These are phyloP conservation scores for Lydus trimaculatus DNA, from an alignment of 2,888 invertebrate genomes.

Conservation along the genomic window DNA sequence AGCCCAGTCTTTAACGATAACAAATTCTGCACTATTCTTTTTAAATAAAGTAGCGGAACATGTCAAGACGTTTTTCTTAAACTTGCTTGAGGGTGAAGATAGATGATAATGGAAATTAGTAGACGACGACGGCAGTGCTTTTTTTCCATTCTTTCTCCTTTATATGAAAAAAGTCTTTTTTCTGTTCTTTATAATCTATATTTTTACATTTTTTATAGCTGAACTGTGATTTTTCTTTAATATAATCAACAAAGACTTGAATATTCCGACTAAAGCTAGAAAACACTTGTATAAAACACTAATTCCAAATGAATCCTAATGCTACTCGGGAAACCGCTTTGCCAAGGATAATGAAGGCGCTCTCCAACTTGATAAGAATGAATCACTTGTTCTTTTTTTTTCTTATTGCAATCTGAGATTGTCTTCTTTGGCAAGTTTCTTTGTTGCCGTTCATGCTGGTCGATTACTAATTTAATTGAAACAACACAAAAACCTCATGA, in stretches of 20 bases:
- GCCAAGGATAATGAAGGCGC: conserved; percentile 34
- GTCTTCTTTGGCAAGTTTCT: conserved; percentile 38
- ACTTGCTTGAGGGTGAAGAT: conserved; percentile 45
- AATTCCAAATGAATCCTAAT: conserved; percentile 32
- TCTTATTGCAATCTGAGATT: conserved; percentile 33
- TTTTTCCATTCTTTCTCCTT: conserved; percentile 28
- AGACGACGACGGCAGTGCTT: conserved; percentile 36
- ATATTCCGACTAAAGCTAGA: conserved; percentile 20
- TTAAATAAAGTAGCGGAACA: conserved; percentile 47
- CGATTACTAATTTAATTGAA: conserved; percentile 43
- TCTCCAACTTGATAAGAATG: conserved; percentile 34
- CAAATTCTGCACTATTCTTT: conserved; percentile 46
- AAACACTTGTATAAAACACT: conserved; percentile 31
- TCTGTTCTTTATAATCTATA: conserved; percentile 50
- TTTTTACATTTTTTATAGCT: conserved; percentile 41
- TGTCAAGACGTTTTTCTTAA: conserved; percentile 47
- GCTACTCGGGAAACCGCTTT: conserved; percentile 31
- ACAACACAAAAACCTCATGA: conserved; percentile 10
- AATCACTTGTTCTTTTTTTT: conserved; percentile 29
- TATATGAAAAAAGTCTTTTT: conserved; percentile 49
- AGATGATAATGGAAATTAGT: conserved; percentile 61
- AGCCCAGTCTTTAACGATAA: conserved; percentile 40
- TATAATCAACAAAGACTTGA: conserved; percentile 15
- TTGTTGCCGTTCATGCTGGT: conserved; percentile 36
- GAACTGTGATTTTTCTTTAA: conserved; percentile 39